These are phyloP conservation scores for Pseudobourletiella spinata DNA, from an alignment of 1,140 invertebrate genomes.

Conservation along the genomic window DNA sequence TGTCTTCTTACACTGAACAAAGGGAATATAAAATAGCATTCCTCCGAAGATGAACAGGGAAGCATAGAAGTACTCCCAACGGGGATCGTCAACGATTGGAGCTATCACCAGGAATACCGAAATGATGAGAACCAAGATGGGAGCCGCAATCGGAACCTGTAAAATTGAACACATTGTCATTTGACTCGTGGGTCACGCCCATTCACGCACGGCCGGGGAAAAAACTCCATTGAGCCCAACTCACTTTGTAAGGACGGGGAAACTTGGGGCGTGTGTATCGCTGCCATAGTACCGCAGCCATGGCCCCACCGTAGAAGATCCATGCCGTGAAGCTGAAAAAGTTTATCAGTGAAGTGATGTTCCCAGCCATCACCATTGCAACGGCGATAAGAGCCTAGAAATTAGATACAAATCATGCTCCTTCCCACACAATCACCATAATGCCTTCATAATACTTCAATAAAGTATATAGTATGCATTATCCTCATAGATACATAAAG, in stretches of 20 bases:
- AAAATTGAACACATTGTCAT: constrained; percentile 22
- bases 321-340: constrained; percentile 49
- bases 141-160: constrained; percentile 88
- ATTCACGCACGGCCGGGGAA: background rate
- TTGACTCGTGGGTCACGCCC: background rate
- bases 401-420: too few species aligned
- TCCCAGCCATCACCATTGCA: constrained; percentile 43
- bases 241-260: constrained; percentile 38
- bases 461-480: too few species aligned
- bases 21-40: constrained; percentile 82
- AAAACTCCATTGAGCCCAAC: background rate
- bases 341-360: constrained; percentile 47
- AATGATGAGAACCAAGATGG: constrained; percentile 73
- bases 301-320: constrained; percentile 48
- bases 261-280: constrained; percentile 41
- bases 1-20: constrained; percentile 76
- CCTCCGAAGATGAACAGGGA: constrained; percentile 77
- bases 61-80: constrained; percentile 85
- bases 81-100: constrained; percentile 83
- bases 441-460: too few species aligned
- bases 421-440: too few species aligned
- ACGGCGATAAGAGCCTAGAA: constrained; percentile 43
- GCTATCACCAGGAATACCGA: constrained; percentile 85
- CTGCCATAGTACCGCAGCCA: constrained; percentile 43
- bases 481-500: too few species aligned